phyloP scores from a whole-genome alignment of 2,888 invertebrate genomes.

The Hirtodrosophila alboralis region DNA sequence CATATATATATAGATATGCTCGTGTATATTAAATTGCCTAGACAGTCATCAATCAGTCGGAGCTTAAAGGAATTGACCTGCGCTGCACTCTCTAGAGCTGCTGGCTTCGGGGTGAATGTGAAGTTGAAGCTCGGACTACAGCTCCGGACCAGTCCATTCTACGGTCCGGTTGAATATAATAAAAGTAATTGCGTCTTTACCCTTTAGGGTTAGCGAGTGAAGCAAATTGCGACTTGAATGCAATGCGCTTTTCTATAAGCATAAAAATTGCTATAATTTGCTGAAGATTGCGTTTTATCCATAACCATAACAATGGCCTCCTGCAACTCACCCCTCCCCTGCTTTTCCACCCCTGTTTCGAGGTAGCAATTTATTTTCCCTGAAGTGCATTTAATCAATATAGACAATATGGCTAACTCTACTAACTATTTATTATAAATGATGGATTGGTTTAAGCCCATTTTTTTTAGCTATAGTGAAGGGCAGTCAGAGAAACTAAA shows the following conservation, averaged over 20 bases:
- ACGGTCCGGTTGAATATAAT: slow-evolving; percentile 66
- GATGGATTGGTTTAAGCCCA: slow-evolving; percentile 62
- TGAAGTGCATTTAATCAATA: slow-evolving; percentile 59
- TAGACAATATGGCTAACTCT: slow-evolving; percentile 58
- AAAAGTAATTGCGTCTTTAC: slow-evolving; percentile 82
- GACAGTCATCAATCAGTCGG: slow-evolving; percentile 80
- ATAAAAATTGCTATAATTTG: slow-evolving; percentile 83
- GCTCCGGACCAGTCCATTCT: slow-evolving; percentile 9
- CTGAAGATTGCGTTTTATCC: slow-evolving; percentile 77
- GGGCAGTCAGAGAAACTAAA: slow-evolving; percentile 14
- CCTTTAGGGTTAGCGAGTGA: slow-evolving; percentile 81
- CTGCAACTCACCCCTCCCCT: slow-evolving; percentile 2
- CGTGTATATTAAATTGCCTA: slow-evolving; percentile 61
- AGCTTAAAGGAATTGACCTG: slow-evolving; percentile 77
- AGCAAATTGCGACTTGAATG: slow-evolving; percentile 72
- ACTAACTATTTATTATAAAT: slow-evolving; percentile 64
- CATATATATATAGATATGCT: slow-evolving; percentile 33
- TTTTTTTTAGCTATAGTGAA: slow-evolving; percentile 25
- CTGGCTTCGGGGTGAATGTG: slow-evolving; percentile 56
- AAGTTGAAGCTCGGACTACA: slow-evolving; percentile 33
- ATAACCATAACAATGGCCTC: slow-evolving; percentile 64
- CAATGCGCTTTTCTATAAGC: slow-evolving; percentile 70
- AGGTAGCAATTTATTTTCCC: slow-evolving; percentile 66
- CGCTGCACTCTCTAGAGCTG: slow-evolving; percentile 28
- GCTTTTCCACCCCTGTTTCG: not conserved